Evolutionary conservation across 2,113 vertebrate species (phyloP).

Genomic region (Rhodinocichla rosea): DNA sequence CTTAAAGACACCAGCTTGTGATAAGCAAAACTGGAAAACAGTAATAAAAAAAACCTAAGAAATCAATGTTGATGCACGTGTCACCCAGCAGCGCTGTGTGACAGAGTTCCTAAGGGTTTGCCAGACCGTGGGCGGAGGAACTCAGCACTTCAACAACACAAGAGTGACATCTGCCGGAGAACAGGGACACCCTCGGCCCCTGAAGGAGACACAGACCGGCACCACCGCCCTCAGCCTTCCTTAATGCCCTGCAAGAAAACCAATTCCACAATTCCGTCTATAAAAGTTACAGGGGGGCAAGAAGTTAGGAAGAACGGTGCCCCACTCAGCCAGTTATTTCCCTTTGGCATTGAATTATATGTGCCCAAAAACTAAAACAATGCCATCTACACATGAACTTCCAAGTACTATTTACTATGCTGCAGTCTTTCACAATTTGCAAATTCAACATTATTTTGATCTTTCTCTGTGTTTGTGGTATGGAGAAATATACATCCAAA

Average conservation of each 20-base stretch:
- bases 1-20: neutral
- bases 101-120: fast-evolving
- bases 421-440: neutral
- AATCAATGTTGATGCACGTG: fast-evolving
- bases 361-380: neutral
- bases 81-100: fast-evolving
- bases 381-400: neutral
- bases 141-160: fast-evolving
- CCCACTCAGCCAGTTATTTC: too few species aligned
- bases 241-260: fast-evolving
- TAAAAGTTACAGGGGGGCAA: fast-evolving
- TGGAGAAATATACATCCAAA: fast-evolving
- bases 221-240: fast-evolving
- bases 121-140: fast-evolving
- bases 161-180: conserved; percentile 63
- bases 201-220: fast-evolving
- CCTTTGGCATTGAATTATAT: neutral
- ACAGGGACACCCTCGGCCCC: neutral
- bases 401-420: neutral
- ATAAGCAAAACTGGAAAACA: neutral
- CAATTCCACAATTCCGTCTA: fast-evolving
- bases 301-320: neutral
- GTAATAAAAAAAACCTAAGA: neutral
- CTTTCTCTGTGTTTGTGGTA: neutral
- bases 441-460: neutral